Conservation (phyloP, 1,140 invertebrate genomes). For the Centruroides vittatus region DNA sequence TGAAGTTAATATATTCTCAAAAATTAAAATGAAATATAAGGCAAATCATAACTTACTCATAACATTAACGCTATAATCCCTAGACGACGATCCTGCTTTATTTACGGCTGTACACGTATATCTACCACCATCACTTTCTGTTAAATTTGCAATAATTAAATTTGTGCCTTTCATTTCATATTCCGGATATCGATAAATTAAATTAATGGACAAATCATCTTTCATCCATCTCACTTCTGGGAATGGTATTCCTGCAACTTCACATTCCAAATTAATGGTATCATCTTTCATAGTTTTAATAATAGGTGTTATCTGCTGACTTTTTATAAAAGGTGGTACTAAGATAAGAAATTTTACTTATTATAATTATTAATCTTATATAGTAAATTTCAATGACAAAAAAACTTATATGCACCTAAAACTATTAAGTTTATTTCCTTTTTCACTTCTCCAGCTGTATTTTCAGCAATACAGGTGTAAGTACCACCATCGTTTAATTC, state of each 20-base stretch:
- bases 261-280: conserved; percentile 28
- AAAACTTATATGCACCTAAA: conserved; percentile 37
- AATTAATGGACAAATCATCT: conserved; percentile 5
- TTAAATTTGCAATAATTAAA: no score
- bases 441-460: conserved; percentile 58
- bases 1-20: no score
- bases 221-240: conserved; percentile 28
- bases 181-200: no score
- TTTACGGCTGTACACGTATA: conserved; percentile 40
- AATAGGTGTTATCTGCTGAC: conserved; percentile 14
- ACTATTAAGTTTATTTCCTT: conserved; percentile 63
- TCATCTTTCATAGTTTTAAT: conserved; percentile 23
- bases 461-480: conserved; percentile 74
- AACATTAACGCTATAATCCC: conserved; percentile 34
- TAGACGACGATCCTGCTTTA: conserved; percentile 33
- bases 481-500: conserved; percentile 22
- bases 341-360: not conserved
- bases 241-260: conserved; percentile 27
- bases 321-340: no score
- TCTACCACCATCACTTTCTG: conserved; percentile 27
- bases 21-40: no score
- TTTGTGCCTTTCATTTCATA: no score
- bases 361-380: no score
- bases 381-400: no score
- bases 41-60: conserved; percentile 27